These are phyloP conservation scores for Girardia tigrina DNA, from an alignment of 2,888 invertebrate species.

Conservation along the genomic window DNA sequence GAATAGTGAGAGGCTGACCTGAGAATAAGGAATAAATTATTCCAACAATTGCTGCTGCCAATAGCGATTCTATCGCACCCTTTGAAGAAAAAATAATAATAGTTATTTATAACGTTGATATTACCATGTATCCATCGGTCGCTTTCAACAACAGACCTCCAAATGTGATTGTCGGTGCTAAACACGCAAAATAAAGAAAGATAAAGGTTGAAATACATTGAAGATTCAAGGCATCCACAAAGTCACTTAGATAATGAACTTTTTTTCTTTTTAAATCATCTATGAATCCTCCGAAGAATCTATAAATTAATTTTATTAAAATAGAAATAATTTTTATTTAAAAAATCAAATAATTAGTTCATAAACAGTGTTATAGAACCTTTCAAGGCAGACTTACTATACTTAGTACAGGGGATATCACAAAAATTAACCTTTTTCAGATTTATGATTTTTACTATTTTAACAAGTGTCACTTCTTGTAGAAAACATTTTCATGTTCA, in stretches of 20 bases:
- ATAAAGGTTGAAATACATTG: constrained; percentile 78
- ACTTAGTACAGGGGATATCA: too few species aligned
- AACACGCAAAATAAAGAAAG: constrained; percentile 92
- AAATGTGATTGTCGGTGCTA: constrained; percentile 87
- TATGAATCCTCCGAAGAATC: constrained; percentile 67
- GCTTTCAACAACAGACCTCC: constrained; percentile 68
- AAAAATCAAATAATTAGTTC: too few species aligned
- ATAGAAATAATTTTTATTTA: too few species aligned
- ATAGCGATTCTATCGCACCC: constrained; percentile 55
- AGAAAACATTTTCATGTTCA: too few species aligned
- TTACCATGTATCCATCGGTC: constrained; percentile 32
- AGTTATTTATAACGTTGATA: neutral
- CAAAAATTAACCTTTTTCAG: too few species aligned
- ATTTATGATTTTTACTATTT: too few species aligned
- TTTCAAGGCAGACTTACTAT: too few species aligned
- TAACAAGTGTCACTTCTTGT: too few species aligned
- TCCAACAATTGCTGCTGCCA: constrained; percentile 52
- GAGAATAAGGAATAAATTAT: constrained; percentile 48
- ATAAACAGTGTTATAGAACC: too few species aligned
- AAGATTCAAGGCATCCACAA: constrained; percentile 70
- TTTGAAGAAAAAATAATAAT: constrained; percentile 39
- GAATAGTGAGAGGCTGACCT: constrained; percentile 52
- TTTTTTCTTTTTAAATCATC: constrained; percentile 73
- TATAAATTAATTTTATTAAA: too few species aligned
- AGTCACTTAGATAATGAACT: constrained; percentile 64